Evolutionary conservation across 1,140 invertebrate genomes (phyloP).

Genomic region (Hydropsyche tenuis): DNA sequence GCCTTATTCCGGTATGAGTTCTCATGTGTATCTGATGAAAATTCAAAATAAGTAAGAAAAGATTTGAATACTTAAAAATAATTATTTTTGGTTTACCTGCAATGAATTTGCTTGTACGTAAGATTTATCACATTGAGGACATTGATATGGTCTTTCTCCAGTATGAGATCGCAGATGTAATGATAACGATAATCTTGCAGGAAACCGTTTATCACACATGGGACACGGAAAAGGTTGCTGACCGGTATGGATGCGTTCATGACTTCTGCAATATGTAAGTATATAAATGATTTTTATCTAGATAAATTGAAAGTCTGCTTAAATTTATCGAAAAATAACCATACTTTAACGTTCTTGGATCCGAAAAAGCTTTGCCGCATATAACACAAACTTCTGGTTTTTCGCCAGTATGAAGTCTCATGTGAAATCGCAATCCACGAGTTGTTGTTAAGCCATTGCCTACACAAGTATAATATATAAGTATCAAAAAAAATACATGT

Average conservation of each 20-base stretch:
- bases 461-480: slow-evolving; percentile 21
- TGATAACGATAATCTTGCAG: slow-evolving; percentile 51
- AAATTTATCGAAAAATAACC: slow-evolving; percentile 9
- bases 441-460: slow-evolving; percentile 43
- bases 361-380: slow-evolving; percentile 43
- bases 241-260: slow-evolving; percentile 41
- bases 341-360: slow-evolving; percentile 43
- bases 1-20: slow-evolving; percentile 37
- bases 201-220: slow-evolving; percentile 37
- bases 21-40: slow-evolving; percentile 41
- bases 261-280: slow-evolving; percentile 34
- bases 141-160: slow-evolving; percentile 58
- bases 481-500: slow-evolving; percentile 21
- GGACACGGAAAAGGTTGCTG: slow-evolving; percentile 37
- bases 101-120: slow-evolving; percentile 40
- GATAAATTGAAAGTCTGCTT: no score
- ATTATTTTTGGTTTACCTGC: slow-evolving; percentile 8
- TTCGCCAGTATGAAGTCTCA: slow-evolving; percentile 36
- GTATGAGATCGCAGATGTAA: slow-evolving; percentile 64
- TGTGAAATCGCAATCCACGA: slow-evolving; percentile 37
- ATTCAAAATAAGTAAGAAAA: not conserved
- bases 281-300: no score
- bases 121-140: slow-evolving; percentile 54
- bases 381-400: slow-evolving; percentile 35
- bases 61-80: not conserved